Conservation (phyloP, 2,888 invertebrate species). For the Drosophila mayaguana region DNA sequence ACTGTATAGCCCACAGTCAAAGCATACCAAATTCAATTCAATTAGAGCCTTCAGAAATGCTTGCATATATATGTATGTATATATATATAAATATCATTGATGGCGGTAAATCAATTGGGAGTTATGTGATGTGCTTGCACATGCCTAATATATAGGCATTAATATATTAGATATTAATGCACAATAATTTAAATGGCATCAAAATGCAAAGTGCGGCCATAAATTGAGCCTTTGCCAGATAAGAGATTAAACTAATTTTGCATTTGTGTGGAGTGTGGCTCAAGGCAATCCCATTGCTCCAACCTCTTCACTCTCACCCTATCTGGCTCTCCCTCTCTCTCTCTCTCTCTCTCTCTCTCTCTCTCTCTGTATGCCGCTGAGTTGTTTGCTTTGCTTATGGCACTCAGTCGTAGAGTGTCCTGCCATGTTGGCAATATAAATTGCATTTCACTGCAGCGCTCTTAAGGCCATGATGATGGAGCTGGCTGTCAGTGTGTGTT, state of each 20-base stretch:
- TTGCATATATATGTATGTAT: neutral
- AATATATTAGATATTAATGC: slow-evolving; percentile 27
- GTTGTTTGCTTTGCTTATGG: slow-evolving; percentile 48
- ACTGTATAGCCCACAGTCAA: neutral
- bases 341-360: neutral
- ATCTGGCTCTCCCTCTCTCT: neutral
- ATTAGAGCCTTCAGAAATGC: slow-evolving; percentile 1
- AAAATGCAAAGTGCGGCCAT: slow-evolving; percentile 39
- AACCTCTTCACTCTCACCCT: neutral
- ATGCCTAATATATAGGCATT: slow-evolving; percentile 8
- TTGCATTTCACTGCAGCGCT: slow-evolving; percentile 61
- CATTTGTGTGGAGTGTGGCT: slow-evolving; percentile 33
- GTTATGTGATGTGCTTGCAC: neutral
- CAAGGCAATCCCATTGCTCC: slow-evolving; percentile 1
- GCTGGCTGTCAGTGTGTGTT: slow-evolving; percentile 61
- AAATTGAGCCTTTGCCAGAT: slow-evolving; percentile 40
- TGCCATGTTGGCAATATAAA: slow-evolving; percentile 65
- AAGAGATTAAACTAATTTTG: slow-evolving; percentile 47
- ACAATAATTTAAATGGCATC: slow-evolving; percentile 46
- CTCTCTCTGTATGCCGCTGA: neutral
- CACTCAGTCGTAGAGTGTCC: slow-evolving; percentile 58
- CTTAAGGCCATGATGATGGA: slow-evolving; percentile 40
- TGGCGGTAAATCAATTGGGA: slow-evolving; percentile 15
- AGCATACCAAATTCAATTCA: neutral
- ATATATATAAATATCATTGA: slow-evolving; percentile 5